Evolutionary conservation across 2,113 vertebrate genomes (phyloP).

Genomic region (Brevimyrus niger): DNA sequence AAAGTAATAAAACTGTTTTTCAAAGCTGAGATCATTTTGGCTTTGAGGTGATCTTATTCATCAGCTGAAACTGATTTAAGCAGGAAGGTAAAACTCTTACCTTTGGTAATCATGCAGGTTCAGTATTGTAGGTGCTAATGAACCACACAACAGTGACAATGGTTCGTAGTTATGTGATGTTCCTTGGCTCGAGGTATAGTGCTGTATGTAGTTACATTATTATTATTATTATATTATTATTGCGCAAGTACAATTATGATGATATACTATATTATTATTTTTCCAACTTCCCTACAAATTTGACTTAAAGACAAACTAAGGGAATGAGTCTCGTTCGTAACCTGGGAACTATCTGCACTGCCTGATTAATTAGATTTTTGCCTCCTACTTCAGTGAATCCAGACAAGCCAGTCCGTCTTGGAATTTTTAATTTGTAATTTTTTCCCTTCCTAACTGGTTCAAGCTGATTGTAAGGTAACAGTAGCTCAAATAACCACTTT

Average conservation of each 20-base stretch:
- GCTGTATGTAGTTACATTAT: neutral
- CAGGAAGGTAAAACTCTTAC: neutral
- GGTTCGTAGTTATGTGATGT: neutral
- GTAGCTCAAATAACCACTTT: neutral
- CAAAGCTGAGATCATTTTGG: neutral
- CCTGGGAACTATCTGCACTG: neutral
- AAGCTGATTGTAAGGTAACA: neutral
- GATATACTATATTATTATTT: neutral
- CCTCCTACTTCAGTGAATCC: neutral
- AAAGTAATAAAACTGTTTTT: neutral
- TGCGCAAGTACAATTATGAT: neutral
- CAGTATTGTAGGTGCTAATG: neutral
- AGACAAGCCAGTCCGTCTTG: neutral
- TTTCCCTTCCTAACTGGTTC: neutral
- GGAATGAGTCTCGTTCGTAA: neutral
- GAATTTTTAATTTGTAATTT: neutral
- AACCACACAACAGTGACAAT: neutral
- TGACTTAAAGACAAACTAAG: neutral
- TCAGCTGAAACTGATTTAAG: too few species aligned
- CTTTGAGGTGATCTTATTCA: neutral
- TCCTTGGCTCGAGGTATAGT: neutral
- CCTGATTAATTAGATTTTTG: neutral
- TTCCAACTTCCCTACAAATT: neutral
- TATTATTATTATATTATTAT: neutral
- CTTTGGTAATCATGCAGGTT: neutral